These are phyloP conservation scores for Muntiacus reevesi DNA, from an alignment of 2,113 vertebrate genomes.

Conservation along the genomic window DNA sequence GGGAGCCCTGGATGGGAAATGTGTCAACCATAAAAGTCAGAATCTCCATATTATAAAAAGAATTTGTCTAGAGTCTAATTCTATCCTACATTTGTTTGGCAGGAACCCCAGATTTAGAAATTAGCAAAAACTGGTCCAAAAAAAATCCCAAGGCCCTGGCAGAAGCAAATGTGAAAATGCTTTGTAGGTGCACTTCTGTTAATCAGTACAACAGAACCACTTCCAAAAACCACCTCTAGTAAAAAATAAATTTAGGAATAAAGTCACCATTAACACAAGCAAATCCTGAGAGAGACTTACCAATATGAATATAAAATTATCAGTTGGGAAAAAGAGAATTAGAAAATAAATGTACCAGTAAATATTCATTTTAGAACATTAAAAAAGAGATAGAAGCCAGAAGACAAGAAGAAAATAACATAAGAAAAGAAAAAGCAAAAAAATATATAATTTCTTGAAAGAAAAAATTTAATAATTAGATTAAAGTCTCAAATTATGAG, in stretches of 20 bases:
- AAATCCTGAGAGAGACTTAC: background rate
- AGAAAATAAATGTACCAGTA: background rate
- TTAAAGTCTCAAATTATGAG: background rate
- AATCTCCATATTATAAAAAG: background rate
- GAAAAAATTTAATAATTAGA: background rate
- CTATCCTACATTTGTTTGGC: rapidly evolving
- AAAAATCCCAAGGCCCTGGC: background rate
- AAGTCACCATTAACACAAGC: background rate
- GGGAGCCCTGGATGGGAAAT: background rate
- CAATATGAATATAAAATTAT: background rate
- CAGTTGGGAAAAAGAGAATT: background rate
- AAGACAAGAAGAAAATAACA: background rate
- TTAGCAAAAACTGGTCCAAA: background rate
- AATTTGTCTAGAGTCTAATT: background rate
- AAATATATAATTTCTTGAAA: background rate
- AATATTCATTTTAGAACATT: background rate
- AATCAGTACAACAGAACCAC: background rate
- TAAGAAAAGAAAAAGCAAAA: background rate
- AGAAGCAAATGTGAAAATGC: background rate
- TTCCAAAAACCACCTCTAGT: background rate
- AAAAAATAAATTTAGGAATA: background rate
- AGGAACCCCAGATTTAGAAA: background rate
- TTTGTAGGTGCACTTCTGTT: background rate
- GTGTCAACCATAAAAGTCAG: background rate
- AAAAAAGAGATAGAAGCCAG: background rate